Evolutionary conservation across 2,797 vertebrate species (phyloP), one percentile per base, ranked within the genome.

Genomic region (Sternarchorhynchus goeldii): DNA sequence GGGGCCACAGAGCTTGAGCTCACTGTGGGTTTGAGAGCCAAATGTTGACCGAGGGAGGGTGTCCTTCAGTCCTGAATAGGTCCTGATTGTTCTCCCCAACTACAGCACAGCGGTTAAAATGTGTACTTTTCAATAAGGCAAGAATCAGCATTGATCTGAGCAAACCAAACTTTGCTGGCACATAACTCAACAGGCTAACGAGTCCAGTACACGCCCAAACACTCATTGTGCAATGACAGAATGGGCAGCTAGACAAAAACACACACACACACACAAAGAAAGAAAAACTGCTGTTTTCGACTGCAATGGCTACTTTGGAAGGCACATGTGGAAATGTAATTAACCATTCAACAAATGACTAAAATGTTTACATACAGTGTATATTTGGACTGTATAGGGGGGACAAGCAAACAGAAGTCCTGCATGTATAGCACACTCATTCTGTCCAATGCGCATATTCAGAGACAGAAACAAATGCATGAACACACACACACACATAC

Each of bases 41-140:
- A 77, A 64, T 92, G 86, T 93, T 92, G 91, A 92, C 91, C 53
- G 77, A 93, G 81, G 89, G 91, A 84, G 88, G 88, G 87, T 89
- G 82, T 84, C 83, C 78, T 80, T 86, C 75, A 74, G 74, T 58
- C 7, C 83, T 77, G 88, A 90, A 91, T 90, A 90, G 81, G 80
- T 87, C 81, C 50, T 8, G 85, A 92, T 92, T 93, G 92, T 92
- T 92, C 91, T 88, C 66, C 78, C 76, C 84, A 85, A 87, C 82
- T 87, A 89, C 75, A 84, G 71, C 81, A 80, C 66, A 77, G 69
- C 75, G 16, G 57, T 77, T 80, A 79, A 70, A 75, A 72, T 89
- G 87, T 91, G 91, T 89, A 75, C 83, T 77, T 86, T 90, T 83
- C 89, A 90, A 85, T 82, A 87, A 82, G 81, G 66, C 17, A 39